phyloP scores from a whole-genome alignment of 2,797 vertebrate species.

The Rhodeus uyekii region DNA sequence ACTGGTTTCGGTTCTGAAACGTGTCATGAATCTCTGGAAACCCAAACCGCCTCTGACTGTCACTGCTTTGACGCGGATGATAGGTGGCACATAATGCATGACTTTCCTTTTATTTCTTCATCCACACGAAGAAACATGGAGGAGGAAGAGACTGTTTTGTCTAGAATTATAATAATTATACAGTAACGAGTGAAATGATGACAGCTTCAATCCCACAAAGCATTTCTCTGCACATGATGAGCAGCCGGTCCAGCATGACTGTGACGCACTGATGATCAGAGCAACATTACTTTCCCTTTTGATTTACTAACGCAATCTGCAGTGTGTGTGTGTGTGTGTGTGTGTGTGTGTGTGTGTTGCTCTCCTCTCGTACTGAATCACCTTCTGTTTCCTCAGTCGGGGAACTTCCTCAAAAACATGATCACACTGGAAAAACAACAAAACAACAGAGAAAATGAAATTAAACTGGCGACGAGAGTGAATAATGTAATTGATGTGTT shows the following conservation, averaged over 20 bases:
- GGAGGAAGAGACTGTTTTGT: not conserved
- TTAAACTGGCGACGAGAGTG: constrained; percentile 58
- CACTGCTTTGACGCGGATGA: not conserved
- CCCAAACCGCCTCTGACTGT: not conserved
- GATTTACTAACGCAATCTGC: too few species aligned
- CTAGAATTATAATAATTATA: not conserved
- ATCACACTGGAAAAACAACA: constrained; percentile 9
- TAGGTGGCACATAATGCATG: not conserved
- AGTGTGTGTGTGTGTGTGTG: too few species aligned
- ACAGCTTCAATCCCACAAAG: not conserved
- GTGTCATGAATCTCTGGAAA: constrained; percentile 5
- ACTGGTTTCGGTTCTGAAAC: not conserved
- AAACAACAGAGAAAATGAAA: constrained; percentile 37
- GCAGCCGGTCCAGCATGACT: not conserved
- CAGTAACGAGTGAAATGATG: not conserved
- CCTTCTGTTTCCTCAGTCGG: not conserved
- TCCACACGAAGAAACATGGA: not conserved
- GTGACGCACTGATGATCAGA: too few species aligned
- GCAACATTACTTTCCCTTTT: too few species aligned
- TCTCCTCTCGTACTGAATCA: too few species aligned
- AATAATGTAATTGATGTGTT: constrained; percentile 67
- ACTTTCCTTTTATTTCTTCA: not conserved
- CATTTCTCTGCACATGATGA: not conserved
- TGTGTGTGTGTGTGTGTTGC: too few species aligned
- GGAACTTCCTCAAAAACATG: constrained; percentile 37